Base-by-base conservation (phyloP, 2,797 vertebrate genomes). In the Crypturellus tataupa region DNA sequence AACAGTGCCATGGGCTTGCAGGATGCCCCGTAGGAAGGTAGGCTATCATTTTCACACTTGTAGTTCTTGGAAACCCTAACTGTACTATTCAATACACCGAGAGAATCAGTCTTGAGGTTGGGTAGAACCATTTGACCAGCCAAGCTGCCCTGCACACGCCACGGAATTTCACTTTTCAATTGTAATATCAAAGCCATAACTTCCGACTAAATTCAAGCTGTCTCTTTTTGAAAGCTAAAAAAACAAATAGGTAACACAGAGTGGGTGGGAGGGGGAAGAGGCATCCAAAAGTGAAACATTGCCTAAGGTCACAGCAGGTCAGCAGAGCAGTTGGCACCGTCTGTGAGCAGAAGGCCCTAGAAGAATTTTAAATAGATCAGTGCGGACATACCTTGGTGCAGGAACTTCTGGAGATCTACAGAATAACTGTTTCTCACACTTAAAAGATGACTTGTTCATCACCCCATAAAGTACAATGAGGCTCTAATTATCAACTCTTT, bases 231-330 rank as follows among this genome's bases (percentile, higher is more conserved):
- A 93, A 79, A 77, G 56, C 62, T n/a, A 13, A 80, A 87, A 47
- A 49, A 56, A 92, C 11, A 80, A 88, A 76, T 39, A 90, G 64
- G 64, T 90, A 80, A 76, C 47, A 46, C 24, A 85, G 55, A 88
- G 85, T 0, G 51, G 90, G 85, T 92, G 63, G 86, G 84, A 94
- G 65, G 46, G 39, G n/a, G 42, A 96, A 94, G 88, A 93, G 40
- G 16, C 39, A 80, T 46, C 73, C 75, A 49, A 72, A 69, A 77
- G 35, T 37, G 60, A 92, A 95, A 93, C 85, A 25, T 2, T 40
- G 72, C 14, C 55, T 92, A 80, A 94, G 91, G 77, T 94, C 44
- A 42, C 80, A 73, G 73, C 63, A 85, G 72, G 90, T 94, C 89
- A 95, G 47, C 9, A 78, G 21, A 59, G 64, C 3, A 69, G 51